These are phyloP conservation scores for Volucella bombylans DNA, from an alignment of 2,888 invertebrate species.

Conservation along the genomic window DNA sequence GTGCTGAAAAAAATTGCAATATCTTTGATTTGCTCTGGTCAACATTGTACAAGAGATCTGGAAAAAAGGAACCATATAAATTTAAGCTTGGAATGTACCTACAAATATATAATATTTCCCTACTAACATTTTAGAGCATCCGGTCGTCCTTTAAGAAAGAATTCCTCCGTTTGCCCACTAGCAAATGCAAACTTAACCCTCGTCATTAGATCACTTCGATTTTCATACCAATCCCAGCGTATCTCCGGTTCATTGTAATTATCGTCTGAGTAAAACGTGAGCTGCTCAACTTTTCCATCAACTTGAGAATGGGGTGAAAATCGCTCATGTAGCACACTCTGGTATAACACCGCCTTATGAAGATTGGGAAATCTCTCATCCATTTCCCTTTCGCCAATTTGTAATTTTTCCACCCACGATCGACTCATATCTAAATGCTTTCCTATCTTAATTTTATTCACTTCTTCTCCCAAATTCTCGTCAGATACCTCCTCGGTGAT, in stretches of 20 bases:
- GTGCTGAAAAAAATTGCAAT: constrained; percentile 81
- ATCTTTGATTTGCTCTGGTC: constrained; percentile 77
- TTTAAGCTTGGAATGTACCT: too few species aligned
- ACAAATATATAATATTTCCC: neutral
- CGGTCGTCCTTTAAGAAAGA: constrained; percentile 86
- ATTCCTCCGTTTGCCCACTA: constrained; percentile 84
- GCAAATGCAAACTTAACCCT: constrained; percentile 84
- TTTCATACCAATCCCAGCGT: constrained; percentile 85
- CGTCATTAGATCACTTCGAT: constrained; percentile 86
- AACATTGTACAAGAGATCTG: constrained; percentile 77
- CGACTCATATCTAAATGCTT: constrained; percentile 90
- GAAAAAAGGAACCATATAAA: constrained; percentile 21
- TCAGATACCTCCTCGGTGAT: constrained; percentile 80
- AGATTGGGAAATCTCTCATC: constrained; percentile 89
- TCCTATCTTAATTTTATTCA: constrained; percentile 83
- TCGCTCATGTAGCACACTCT: constrained; percentile 89
- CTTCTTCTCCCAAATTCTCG: constrained; percentile 83
- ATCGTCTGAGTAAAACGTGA: constrained; percentile 78
- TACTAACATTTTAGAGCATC: constrained; percentile 87
- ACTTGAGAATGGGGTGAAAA: constrained; percentile 89
- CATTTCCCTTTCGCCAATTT: constrained; percentile 85
- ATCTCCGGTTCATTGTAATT: constrained; percentile 78
- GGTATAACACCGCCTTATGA: constrained; percentile 87
- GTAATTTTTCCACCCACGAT: constrained; percentile 89
- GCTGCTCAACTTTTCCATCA: constrained; percentile 84